These are phyloP conservation scores for Diphyllodes magnificus DNA, from an alignment of 2,113 vertebrate genomes.

Conservation along the genomic window DNA sequence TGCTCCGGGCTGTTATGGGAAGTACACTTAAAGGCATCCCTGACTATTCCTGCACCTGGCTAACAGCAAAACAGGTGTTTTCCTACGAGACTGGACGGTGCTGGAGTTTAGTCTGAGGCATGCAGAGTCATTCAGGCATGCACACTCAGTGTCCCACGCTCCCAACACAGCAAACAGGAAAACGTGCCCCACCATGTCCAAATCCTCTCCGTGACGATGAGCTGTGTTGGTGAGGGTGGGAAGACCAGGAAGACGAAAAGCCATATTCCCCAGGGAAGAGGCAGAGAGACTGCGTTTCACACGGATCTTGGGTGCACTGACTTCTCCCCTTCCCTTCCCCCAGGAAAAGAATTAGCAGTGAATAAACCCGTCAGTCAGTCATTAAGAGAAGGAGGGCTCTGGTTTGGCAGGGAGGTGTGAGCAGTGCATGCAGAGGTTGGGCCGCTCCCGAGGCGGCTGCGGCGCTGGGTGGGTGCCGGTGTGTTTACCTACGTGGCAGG, in stretches of 20 bases:
- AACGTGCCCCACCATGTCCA: background rate
- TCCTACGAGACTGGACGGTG: background rate
- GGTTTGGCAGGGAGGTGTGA: slow-evolving; percentile 57
- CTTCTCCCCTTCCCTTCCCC: background rate
- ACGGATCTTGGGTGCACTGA: background rate
- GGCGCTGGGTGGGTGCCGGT: slow-evolving; percentile 15
- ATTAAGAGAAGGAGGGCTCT: slow-evolving; percentile 10
- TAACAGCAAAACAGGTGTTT: background rate
- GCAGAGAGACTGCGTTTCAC: background rate
- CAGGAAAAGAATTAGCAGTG: background rate
- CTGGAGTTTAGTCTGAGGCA: slow-evolving; percentile 36
- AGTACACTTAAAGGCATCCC: background rate
- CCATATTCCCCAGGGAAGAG: background rate
- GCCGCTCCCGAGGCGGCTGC: slow-evolving; percentile 3
- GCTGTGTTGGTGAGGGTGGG: slow-evolving; percentile 3
- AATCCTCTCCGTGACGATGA: background rate
- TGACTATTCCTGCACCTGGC: background rate
- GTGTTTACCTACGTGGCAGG: slow-evolving; percentile 88
- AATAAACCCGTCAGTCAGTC: background rate
- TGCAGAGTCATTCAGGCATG: slow-evolving; percentile 37
- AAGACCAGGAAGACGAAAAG: background rate
- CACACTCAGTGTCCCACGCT: slow-evolving; percentile 3
- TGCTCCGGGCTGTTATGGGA: background rate
- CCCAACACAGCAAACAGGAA: background rate
- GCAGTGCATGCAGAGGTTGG: slow-evolving; percentile 70